Evolutionary conservation across 2,113 vertebrate species (phyloP).

Genomic region (Ciconia stormi): DNA sequence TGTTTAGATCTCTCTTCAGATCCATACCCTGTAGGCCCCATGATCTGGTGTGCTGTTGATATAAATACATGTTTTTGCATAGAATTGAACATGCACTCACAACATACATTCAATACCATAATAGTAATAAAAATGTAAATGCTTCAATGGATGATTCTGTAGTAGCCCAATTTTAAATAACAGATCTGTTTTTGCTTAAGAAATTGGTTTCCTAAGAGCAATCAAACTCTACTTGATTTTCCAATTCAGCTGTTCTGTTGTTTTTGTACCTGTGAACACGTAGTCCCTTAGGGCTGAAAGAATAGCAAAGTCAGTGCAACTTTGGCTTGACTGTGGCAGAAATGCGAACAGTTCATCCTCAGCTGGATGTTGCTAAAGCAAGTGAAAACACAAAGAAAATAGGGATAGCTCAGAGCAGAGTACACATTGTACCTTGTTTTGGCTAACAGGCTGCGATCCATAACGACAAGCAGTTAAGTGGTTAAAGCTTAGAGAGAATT

Average conservation of each 20-base stretch:
- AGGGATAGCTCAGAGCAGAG: not conserved
- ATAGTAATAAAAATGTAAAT: not conserved
- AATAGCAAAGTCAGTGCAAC: not conserved
- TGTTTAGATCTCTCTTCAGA: not conserved
- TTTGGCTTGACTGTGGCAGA: not conserved
- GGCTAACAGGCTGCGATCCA: not conserved
- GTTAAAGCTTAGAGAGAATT: not conserved
- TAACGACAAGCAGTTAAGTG: not conserved
- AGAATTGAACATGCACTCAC: not conserved
- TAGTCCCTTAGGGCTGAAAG: not conserved
- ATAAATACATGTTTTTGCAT: not conserved
- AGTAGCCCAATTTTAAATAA: not conserved
- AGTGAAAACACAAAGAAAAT: not conserved
- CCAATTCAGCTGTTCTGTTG: not conserved
- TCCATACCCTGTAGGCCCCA: not conserved
- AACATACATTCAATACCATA: not conserved
- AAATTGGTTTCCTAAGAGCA: not conserved
- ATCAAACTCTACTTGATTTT: not conserved
- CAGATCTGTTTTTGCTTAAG: not conserved
- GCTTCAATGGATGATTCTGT: not conserved
- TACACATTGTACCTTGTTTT: not conserved
- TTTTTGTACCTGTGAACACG: not conserved
- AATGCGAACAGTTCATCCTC: not conserved
- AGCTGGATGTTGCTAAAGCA: not conserved
- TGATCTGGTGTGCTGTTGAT: not conserved